phyloP scores from a whole-genome alignment of 2,888 invertebrate species.

The Harmothoe impar region DNA sequence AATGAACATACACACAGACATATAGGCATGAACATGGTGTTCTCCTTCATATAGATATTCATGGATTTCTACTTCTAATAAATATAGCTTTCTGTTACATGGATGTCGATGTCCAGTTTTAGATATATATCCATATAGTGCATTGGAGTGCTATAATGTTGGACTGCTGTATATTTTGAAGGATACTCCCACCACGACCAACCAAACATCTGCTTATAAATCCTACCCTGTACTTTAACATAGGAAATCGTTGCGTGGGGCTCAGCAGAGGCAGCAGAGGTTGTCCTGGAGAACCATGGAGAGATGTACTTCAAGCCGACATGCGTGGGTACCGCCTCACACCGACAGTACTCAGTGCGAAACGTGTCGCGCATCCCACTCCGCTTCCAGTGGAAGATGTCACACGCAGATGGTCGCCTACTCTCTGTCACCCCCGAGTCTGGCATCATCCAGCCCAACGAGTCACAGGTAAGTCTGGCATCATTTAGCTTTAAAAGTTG shows the following conservation, averaged over 20 bases:
- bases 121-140: too few relatives aligned
- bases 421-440: constrained; percentile 78
- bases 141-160: too few relatives aligned
- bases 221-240: background rate
- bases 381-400: constrained; percentile 80
- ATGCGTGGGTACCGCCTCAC: constrained; percentile 79
- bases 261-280: constrained; percentile 80
- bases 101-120: too few relatives aligned
- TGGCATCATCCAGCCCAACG: constrained; percentile 81
- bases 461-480: constrained; percentile 77
- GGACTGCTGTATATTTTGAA: too few relatives aligned
- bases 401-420: constrained; percentile 75
- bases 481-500: constrained; percentile 81
- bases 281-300: constrained; percentile 79
- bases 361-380: constrained; percentile 81
- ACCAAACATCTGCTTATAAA: background rate
- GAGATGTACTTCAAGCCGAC: constrained; percentile 82
- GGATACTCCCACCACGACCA: too few relatives aligned
- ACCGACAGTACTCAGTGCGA: constrained; percentile 78
- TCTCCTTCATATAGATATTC: too few relatives aligned
- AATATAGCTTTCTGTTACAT: too few relatives aligned
- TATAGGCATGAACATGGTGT: too few relatives aligned
- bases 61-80: too few relatives aligned
- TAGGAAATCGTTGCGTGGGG: constrained; percentile 74
- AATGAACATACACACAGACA: too few relatives aligned